These are phyloP conservation scores for Procavia capensis DNA, from an alignment of 2,113 vertebrate species.

Conservation along the genomic window DNA sequence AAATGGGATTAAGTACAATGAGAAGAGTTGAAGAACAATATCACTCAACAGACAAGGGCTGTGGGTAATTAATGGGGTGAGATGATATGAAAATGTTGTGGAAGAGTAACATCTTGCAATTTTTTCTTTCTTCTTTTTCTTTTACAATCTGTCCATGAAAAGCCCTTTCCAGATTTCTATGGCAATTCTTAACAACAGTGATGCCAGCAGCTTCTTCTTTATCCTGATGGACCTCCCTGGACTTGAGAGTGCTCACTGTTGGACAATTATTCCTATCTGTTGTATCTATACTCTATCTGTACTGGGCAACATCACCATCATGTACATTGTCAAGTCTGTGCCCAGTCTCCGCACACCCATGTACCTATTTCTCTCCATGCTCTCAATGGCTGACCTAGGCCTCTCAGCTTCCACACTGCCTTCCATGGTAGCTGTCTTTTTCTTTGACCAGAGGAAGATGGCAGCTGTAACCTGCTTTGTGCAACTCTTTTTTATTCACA, in stretches of 20 bases:
- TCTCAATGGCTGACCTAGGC: constrained; percentile 73
- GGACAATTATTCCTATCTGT: constrained; percentile 72
- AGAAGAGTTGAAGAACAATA: neutral
- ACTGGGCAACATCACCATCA: constrained; percentile 67
- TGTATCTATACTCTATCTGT: constrained; percentile 71
- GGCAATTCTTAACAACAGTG: neutral
- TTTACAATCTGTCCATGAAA: neutral
- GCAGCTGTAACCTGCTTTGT: neutral
- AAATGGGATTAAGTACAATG: neutral
- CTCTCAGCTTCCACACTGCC: constrained; percentile 63
- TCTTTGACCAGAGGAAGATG: constrained; percentile 62
- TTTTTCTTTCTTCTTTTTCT: neutral
- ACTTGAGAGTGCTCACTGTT: constrained; percentile 58
- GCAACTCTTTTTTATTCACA: constrained; percentile 70
- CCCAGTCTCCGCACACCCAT: constrained; percentile 75
- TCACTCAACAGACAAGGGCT: rapidly evolving
- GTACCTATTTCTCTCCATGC: constrained; percentile 77
- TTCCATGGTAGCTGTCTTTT: constrained; percentile 73
- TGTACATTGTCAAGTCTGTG: constrained; percentile 56
- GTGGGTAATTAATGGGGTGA: rapidly evolving
- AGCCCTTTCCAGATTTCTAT: neutral
- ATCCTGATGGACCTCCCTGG: constrained; percentile 75
- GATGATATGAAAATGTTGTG: neutral
- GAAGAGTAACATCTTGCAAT: neutral
- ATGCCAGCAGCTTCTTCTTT: constrained; percentile 69